Evolutionary conservation across 2,113 vertebrate genomes (phyloP).

Genomic region (Indicator indicator): DNA sequence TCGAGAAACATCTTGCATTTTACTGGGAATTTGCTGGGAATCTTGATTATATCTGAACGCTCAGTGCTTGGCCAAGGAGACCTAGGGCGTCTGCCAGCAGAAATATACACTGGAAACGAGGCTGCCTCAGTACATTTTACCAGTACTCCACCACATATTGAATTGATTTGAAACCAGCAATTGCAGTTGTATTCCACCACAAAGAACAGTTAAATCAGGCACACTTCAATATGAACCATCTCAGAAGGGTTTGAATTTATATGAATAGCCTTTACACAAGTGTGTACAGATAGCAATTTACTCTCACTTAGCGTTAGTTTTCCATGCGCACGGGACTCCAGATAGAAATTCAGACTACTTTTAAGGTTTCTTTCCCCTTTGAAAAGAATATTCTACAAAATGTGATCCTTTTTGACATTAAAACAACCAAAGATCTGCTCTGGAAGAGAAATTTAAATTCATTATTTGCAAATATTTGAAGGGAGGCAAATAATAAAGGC

Average conservation of each 20-base stretch:
- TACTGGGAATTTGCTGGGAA: conserved; percentile 65
- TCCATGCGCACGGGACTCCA: not conserved
- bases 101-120: conserved; percentile 44
- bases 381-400: not conserved
- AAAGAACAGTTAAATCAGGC: not conserved
- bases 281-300: not conserved
- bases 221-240: not conserved
- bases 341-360: not conserved
- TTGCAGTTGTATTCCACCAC: not conserved
- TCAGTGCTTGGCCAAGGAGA: conserved; percentile 35
- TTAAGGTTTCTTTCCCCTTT: not conserved
- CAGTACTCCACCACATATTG: conserved; percentile 18
- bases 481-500: not conserved
- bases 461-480: not conserved
- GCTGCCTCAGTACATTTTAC: conserved; percentile 27
- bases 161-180: conserved; percentile 26
- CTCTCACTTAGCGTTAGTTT: not conserved
- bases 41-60: not conserved
- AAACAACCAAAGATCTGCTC: not conserved
- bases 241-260: not conserved
- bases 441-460: not conserved
- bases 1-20: conserved; percentile 59
- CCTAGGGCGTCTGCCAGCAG: conserved; percentile 45
- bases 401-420: not conserved
- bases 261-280: not conserved